Base-by-base conservation (phyloP, 2,888 invertebrate species). In the Parascotia fuliginaria region DNA sequence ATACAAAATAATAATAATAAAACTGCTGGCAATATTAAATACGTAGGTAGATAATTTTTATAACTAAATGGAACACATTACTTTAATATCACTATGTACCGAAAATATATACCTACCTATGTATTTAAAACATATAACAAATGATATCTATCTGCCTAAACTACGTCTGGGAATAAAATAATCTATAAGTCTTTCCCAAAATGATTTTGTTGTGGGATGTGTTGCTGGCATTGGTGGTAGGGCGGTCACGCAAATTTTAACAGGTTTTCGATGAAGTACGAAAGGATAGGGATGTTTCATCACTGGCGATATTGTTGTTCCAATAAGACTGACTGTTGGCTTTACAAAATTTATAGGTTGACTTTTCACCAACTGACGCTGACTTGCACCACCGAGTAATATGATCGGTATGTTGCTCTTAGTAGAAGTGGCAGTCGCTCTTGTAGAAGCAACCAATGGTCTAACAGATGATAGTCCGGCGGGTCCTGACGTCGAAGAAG, bases 241-340 rank as follows among this genome's bases (percentile, higher is more conserved):
- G 0, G 81, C 56, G 6, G 85, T 74, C 78, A 89, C 84, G 50
- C 90, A 90, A 15, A 90, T 75, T 60, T 83, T 83, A 2, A 86
- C 59, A 1, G 91, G 87, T 40, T 75, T 79, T 11, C 73, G 75
- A 1, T 85, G 79, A 73, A 78, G 70, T n/a, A 86, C 85, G 48
- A 88, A 91, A 1, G 88, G 89, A 50, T 89, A 89, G 0, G 89
- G 89, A 55, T 89, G 89, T 42, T 79, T 85, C 9, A 77, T 61
- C 16, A 86, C 49, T 2, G 89, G 90, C 9, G 87, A 80, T 12
- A 75, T 73, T 0, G 90, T 85, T 0, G 90, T 85, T 1, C 90
- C 90, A 5, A 91, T 81, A 28, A 89, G 66, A 50, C 70, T 89
- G 27, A 89, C 77, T 0, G 82, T 78, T 6, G 84, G 78, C 43